Conservation (phyloP, 2,888 invertebrate species). For the Metallyticus violacea region DNA sequence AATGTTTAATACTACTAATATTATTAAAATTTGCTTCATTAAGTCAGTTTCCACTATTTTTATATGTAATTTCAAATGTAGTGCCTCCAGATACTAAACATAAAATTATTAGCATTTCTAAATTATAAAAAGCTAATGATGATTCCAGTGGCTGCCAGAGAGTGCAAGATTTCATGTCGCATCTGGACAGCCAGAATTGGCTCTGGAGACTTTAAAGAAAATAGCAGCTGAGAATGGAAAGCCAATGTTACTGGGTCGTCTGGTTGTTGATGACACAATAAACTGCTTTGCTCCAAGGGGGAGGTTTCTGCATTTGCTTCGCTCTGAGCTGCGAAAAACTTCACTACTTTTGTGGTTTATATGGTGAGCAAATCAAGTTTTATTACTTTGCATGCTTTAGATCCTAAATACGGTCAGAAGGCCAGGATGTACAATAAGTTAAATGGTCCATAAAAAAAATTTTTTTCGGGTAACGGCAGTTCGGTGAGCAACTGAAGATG, state of each 20-base stretch:
- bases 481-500: too few species aligned
- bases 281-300: conserved; percentile 59
- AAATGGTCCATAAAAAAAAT: too few species aligned
- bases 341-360: conserved; percentile 90
- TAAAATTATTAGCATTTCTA: not conserved
- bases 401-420: too few species aligned
- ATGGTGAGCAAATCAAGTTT: conserved; percentile 74
- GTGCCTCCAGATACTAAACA: not conserved
- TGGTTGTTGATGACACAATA: conserved; percentile 68
- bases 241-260: conserved; percentile 79
- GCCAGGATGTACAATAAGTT: too few species aligned
- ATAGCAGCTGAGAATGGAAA: conserved; percentile 84
- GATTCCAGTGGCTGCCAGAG: conserved; percentile 87
- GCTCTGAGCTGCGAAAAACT: conserved; percentile 77
- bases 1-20: too few species aligned
- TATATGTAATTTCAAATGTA: too few species aligned
- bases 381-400: too few species aligned
- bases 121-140: not conserved
- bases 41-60: too few species aligned
- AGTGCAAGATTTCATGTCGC: conserved; percentile 87
- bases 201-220: conserved; percentile 77
- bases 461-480: too few species aligned
- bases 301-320: conserved; percentile 66
- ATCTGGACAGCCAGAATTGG: conserved; percentile 82
- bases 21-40: too few species aligned